phyloP scores from a whole-genome alignment of 1,140 invertebrate species.

The Cydia fagiglandana region DNA sequence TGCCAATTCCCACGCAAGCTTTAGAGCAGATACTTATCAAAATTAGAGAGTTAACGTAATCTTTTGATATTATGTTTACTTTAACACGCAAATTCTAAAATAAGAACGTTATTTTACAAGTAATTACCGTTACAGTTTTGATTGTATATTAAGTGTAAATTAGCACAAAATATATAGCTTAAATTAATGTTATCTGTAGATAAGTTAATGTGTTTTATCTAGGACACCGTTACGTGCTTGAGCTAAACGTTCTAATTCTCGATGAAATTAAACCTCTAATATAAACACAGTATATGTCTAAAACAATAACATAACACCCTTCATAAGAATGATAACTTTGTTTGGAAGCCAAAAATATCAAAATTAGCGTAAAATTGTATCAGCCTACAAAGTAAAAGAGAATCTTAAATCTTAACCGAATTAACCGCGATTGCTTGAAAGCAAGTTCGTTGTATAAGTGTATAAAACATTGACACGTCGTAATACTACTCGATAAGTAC shows the following conservation, averaged over 20 bases:
- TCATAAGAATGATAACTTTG: slow-evolving; percentile 43
- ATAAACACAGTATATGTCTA: slow-evolving; percentile 15
- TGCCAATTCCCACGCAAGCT: slow-evolving; percentile 50
- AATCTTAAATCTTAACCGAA: slow-evolving; percentile 1
- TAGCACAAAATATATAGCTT: background rate
- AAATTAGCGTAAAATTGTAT: slow-evolving; percentile 15
- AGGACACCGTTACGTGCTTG: background rate
- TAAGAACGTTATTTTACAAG: background rate
- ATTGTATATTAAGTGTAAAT: background rate
- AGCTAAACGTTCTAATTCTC: background rate
- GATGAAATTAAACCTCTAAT: slow-evolving; percentile 24
- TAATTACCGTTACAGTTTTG: background rate
- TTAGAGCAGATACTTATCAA: slow-evolving; percentile 23
- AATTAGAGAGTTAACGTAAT: slow-evolving; percentile 1
- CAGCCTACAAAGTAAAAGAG: slow-evolving; percentile 28
- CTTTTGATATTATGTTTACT: background rate
- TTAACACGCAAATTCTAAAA: background rate
- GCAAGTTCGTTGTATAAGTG: slow-evolving; percentile 64
- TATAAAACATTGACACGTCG: slow-evolving; percentile 68
- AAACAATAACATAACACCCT: slow-evolving; percentile 39
- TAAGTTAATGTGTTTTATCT: background rate
- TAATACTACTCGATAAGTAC: slow-evolving; percentile 70
- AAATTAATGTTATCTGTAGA: background rate
- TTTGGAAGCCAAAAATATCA: slow-evolving; percentile 40
- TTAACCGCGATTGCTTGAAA: background rate